phyloP scores from a whole-genome alignment of 2,888 invertebrate genomes.

The Halocaridina rubra region DNA sequence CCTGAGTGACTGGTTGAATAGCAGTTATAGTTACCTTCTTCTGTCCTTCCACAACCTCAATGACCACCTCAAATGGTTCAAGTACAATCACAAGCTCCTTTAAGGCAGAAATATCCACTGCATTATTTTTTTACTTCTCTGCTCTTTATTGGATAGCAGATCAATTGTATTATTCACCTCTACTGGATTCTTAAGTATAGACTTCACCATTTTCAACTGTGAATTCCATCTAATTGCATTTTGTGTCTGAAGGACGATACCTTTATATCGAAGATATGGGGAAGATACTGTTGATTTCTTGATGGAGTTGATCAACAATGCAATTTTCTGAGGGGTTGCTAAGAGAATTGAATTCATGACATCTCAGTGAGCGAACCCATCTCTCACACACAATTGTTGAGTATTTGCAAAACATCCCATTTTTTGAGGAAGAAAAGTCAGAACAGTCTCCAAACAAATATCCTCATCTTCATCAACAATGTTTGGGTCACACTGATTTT shows the following conservation, averaged over 20 bases:
- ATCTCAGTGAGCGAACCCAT: not conserved
- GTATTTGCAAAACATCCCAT: constrained; percentile 4
- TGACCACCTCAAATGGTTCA: not conserved
- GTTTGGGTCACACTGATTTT: not conserved
- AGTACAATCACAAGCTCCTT: not conserved
- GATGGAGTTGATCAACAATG: not conserved
- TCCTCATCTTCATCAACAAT: not conserved
- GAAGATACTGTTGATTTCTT: not conserved
- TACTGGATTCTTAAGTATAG: not conserved
- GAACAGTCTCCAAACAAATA: not conserved
- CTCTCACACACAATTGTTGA: too few species aligned
- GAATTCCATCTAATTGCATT: not conserved
- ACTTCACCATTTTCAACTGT: too few species aligned
- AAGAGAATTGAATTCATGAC: not conserved
- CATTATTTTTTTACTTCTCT: not conserved
- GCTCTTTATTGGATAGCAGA: not conserved
- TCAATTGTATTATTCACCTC: not conserved
- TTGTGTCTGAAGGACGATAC: not conserved
- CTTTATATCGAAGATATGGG: not conserved
- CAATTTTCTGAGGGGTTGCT: not conserved
- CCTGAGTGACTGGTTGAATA: not conserved
- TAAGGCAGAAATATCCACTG: not conserved
- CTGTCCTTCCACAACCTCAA: not conserved
- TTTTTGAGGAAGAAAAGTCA: not conserved
- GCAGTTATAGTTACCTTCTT: constrained; percentile 7